Evolutionary conservation across 2,113 vertebrate species (phyloP), one percentile per base, ranked within the genome.

Genomic region (Lonchura striata): DNA sequence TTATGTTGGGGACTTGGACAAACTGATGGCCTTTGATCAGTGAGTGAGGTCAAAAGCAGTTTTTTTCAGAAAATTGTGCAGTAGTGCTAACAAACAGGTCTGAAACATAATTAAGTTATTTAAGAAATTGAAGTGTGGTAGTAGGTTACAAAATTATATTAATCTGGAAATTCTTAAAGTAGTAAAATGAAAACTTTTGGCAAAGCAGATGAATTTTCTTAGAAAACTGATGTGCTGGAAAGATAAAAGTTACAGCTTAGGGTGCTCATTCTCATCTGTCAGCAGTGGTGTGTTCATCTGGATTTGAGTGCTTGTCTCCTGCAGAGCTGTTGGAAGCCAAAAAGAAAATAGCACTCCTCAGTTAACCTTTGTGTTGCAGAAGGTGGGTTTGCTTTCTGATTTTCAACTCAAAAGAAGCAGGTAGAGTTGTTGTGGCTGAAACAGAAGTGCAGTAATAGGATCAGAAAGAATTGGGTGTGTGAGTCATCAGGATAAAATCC

Each of bases 401-500:
- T 85, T 78, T 60, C 42, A 42, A 3, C 27, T 69, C 63, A 68
- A 80, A 92, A 87, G 88, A 50, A 63, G 54, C 65, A 42, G 69
- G 33, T 53, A 52, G 35, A 75, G 53, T 54, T 85, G 41, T 2
- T 66, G 70, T 64, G 61, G 53, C 61, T 91, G 85, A 27, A 72
- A 46, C 77, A 91, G 77, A 75, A 92, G 46, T 61, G 68, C 82
- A 39, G 42, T 87, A 91, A 88, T 94, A 88, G 95, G 89, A 95
- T 96, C 78, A 95, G 91, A 82, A 94, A 10, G 95, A 91, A 82
- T 94, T 91, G 84, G 61, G 74, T 85, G 78, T 39, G 24, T 92
- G 91, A 94, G 87, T 97, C 85, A 77, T 85, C 53, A 72, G 81
- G 91, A 94, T 90, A 79, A 90, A 94, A 85, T 59, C 74, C 91